phyloP scores from a whole-genome alignment of 1,140 invertebrate species.

The Homarus americanus region DNA sequence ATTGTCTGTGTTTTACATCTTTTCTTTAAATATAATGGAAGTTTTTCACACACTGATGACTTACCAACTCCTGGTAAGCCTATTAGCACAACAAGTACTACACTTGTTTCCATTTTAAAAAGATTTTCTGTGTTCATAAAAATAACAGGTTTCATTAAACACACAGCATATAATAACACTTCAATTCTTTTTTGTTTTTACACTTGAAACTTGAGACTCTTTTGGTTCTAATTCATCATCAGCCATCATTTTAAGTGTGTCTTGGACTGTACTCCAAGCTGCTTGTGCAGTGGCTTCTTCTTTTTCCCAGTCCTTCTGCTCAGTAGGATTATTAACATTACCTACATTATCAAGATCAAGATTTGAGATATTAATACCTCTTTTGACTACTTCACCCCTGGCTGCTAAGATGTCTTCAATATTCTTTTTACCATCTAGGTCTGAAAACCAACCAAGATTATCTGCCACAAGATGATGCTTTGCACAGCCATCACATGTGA shows the following conservation, averaged over 20 bases:
- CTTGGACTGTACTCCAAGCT: constrained; percentile 46
- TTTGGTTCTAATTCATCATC: constrained; percentile 7
- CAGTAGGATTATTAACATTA: not conserved
- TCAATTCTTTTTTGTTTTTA: not conserved
- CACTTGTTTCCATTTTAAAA: constrained; percentile 37
- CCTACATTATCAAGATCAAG: not conserved
- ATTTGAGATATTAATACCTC: constrained; percentile 2
- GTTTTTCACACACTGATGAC: constrained; percentile 40
- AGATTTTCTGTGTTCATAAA: not conserved
- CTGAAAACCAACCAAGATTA: constrained; percentile 80
- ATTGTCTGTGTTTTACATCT: not conserved
- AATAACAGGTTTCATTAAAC: too few species aligned
- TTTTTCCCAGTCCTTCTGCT: not conserved
- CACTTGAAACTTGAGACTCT: not conserved
- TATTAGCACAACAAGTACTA: constrained; percentile 21
- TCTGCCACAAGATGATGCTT: constrained; percentile 80
- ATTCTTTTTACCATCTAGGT: constrained; percentile 77
- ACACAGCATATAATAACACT: not conserved
- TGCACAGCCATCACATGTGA: constrained; percentile 79
- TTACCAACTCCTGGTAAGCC: constrained; percentile 57
- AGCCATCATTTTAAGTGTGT: constrained; percentile 51
- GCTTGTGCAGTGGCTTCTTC: constrained; percentile 25
- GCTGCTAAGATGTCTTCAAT: constrained; percentile 79
- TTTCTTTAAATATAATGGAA: not conserved
- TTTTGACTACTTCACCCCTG: constrained; percentile 78